Base-by-base conservation (phyloP, 2,797 vertebrate species). In the Enteromius trimaculatus region DNA sequence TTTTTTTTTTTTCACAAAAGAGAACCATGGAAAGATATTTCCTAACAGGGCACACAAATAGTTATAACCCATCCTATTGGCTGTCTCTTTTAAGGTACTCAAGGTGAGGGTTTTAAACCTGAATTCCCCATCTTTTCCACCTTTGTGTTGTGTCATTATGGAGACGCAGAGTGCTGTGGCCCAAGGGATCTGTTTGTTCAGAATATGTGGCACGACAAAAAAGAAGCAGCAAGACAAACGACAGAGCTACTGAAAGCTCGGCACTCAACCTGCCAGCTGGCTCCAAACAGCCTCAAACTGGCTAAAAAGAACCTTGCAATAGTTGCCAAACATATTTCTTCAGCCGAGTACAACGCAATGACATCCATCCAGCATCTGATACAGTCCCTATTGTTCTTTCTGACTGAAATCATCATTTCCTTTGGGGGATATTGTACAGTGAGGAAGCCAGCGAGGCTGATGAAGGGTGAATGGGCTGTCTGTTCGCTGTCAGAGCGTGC, bases 401-500 rank as follows among this genome's bases (percentile, higher is more conserved):
- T 84, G 79, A 80, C 64, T 62, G 34, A 80, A 86, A 82, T 77
- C 29, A 69, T 82, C 29, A 82, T 84, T 80, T 87, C 34, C 65
- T 84, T 68, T 39, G 39, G 26, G 47, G 79, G 76, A 75, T 53
- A 53, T 69, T 70, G 49, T 83, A 78, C 72, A 83, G 77, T 70
- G 44, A 51, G 64, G 31, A 39, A 64, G 65, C 71, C 34, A 42
- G 26, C 49, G 19, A 76, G 37, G 47, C 64, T 66, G 37, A 82
- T 77, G 51, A 68, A 70, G 34, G 44, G 42, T 80, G 69, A 82
- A 77, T 53, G 29, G 39, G 58, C 64, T 84, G 77, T 89, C 87
- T 85, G 68, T 77, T 69, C n/a, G 21, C 81, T 86, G 83, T 89
- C 88, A 88, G 86, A 72, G 68, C 80, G 9, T 37, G 49, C 64